These are phyloP conservation scores for Rhea pennata DNA, from an alignment of 2,113 vertebrate species.

Conservation along the genomic window DNA sequence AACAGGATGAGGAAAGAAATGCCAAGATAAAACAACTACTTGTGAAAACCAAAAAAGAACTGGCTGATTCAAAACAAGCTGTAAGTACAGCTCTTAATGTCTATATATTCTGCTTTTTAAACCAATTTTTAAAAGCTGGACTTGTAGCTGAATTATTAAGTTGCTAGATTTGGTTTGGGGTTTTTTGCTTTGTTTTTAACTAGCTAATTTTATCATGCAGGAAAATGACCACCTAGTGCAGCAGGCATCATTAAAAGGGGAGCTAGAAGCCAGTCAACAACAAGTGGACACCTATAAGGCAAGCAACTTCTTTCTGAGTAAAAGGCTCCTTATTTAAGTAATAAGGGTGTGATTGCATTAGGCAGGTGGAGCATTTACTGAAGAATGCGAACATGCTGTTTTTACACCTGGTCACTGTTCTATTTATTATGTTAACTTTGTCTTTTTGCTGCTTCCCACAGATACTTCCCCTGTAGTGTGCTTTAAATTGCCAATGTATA, in stretches of 20 bases:
- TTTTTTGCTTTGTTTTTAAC: not conserved
- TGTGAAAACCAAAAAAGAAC: slow-evolving; percentile 94
- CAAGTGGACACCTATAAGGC: slow-evolving; percentile 92
- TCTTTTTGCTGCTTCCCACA: not conserved
- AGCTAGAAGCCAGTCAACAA: slow-evolving; percentile 91
- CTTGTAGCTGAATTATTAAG: not conserved
- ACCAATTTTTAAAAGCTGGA: not conserved
- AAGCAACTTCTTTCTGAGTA: slow-evolving; percentile 52
- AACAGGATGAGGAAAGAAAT: slow-evolving; percentile 87
- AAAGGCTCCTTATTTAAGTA: not conserved
- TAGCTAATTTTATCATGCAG: slow-evolving; percentile 72
- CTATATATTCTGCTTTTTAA: not conserved
- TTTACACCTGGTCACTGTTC: not conserved
- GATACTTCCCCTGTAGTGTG: not conserved
- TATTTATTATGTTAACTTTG: not conserved
- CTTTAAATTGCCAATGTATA: not conserved
- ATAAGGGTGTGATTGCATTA: not conserved
- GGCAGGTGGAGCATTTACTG: not conserved
- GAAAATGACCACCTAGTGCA: slow-evolving; percentile 86
- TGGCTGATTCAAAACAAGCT: slow-evolving; percentile 90
- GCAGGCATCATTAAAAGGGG: slow-evolving; percentile 89
- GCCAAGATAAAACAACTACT: slow-evolving; percentile 93
- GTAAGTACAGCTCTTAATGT: slow-evolving; percentile 76
- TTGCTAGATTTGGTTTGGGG: not conserved
- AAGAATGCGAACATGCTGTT: not conserved